These are phyloP conservation scores for Cyanistes caeruleus DNA, from an alignment of 2,113 vertebrate species.

Conservation along the genomic window DNA sequence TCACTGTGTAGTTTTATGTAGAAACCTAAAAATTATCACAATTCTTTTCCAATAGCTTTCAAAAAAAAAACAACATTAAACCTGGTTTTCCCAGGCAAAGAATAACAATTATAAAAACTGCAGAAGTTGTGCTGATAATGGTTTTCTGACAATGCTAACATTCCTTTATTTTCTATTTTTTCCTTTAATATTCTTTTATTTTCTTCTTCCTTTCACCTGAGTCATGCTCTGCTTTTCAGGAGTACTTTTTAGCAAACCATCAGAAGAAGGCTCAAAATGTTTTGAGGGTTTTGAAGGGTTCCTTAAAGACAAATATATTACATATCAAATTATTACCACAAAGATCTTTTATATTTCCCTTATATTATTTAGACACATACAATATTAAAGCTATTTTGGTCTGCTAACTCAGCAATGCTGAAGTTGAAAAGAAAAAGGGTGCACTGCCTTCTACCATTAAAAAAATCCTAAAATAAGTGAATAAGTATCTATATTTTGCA, in stretches of 20 bases:
- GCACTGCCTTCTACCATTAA: background rate
- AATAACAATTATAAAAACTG: background rate
- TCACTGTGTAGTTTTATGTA: background rate
- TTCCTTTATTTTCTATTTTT: too few relatives aligned
- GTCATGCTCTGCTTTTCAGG: background rate
- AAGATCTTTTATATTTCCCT: background rate
- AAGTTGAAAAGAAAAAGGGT: background rate
- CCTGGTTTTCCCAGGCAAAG: background rate
- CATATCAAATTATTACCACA: background rate
- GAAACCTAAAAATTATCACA: background rate
- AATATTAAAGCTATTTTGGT: background rate
- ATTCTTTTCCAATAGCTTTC: background rate
- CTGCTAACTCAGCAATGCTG: background rate
- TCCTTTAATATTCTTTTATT: background rate
- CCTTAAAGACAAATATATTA: background rate
- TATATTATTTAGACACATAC: background rate
- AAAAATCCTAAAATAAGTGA: background rate
- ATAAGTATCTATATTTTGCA: background rate
- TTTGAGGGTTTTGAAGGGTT: background rate
- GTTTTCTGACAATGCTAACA: background rate
- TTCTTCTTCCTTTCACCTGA: fast-evolving
- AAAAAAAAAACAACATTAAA: background rate
- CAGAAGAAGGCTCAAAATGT: background rate
- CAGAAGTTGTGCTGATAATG: background rate
- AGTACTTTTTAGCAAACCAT: background rate